A percentile compares a stretch with the other conserved stretches of the same genome.
These are phyloP conservation scores for Anorthoa munda DNA, from an alignment of 2,888 invertebrate species.

Conservation along the genomic window DNA sequence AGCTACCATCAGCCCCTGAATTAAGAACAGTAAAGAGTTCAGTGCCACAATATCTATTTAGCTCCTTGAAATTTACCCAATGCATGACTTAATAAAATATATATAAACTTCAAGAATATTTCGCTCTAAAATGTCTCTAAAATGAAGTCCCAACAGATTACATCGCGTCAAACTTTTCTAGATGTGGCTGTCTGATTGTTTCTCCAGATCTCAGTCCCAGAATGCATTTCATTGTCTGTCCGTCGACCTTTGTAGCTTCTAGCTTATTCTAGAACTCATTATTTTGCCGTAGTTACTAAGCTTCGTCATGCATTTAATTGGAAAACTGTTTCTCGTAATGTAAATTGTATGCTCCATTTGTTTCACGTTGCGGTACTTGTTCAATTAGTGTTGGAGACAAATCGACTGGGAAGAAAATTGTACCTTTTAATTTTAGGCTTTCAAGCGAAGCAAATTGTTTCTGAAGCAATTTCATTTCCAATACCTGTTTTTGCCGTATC, in stretches of 20 bases:
- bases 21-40: neutral
- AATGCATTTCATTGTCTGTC: slow-evolving; percentile 39
- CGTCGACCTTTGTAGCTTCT: slow-evolving; percentile 43
- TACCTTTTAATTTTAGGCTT: neutral
- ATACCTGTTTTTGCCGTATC: neutral
- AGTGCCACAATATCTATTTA: neutral
- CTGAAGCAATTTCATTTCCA: too few species aligned
- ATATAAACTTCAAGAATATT: slow-evolving; percentile 18
- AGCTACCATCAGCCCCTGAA: neutral
- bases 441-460: neutral
- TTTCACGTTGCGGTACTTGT: slow-evolving; percentile 23
- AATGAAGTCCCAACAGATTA: slow-evolving; percentile 29
- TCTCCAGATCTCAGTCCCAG: slow-evolving; percentile 31
- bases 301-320: slow-evolving; percentile 40
- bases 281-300: slow-evolving; percentile 31
- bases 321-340: slow-evolving; percentile 38
- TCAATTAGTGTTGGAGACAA: slow-evolving; percentile 22
- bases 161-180: slow-evolving; percentile 30
- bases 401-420: neutral
- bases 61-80: slow-evolving; percentile 1
- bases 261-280: slow-evolving; percentile 48
- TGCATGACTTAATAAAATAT: slow-evolving; percentile 27
- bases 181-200: slow-evolving; percentile 30
- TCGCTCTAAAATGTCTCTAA: slow-evolving; percentile 3
- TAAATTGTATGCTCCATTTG: slow-evolving; percentile 44